Percentiles rank a stretch among this genome's conserved stretches.
These are phyloP conservation scores for Siphlonurus alternatus DNA, from an alignment of 2,888 invertebrate species.

Conservation along the genomic window DNA sequence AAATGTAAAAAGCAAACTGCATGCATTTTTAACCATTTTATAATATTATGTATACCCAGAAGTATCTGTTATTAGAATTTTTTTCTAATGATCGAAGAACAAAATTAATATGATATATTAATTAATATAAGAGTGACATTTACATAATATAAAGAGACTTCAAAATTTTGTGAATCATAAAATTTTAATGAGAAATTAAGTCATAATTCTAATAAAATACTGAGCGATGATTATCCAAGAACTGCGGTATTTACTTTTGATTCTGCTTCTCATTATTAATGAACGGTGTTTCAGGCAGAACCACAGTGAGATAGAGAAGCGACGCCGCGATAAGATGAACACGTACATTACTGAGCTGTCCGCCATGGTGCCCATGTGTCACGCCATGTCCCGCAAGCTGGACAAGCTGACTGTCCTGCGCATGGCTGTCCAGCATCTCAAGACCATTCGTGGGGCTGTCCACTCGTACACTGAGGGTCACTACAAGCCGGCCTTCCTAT, in stretches of 20 bases:
- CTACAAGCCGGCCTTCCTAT: constrained; percentile 63
- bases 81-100: too few species aligned
- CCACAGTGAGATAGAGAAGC: constrained; percentile 92
- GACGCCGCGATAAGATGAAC: constrained; percentile 92
- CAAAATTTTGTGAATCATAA: too few species aligned
- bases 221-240: too few species aligned
- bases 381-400: constrained; percentile 79
- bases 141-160: too few species aligned
- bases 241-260: too few species aligned
- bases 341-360: constrained; percentile 82
- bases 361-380: constrained; percentile 85
- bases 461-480: constrained; percentile 57
- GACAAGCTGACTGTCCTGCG: constrained; percentile 80
- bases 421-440: constrained; percentile 87
- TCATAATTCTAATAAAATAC: not conserved
- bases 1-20: too few species aligned
- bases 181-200: not conserved
- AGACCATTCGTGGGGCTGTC: constrained; percentile 52
- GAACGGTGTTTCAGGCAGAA: constrained; percentile 56
- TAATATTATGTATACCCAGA: too few species aligned
- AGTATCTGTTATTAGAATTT: too few species aligned
- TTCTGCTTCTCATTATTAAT: not conserved
- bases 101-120: too few species aligned
- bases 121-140: too few species aligned
- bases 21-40: too few species aligned